Conservation (phyloP, 2,888 invertebrate genomes). For the Eumerus sabulonum region DNA sequence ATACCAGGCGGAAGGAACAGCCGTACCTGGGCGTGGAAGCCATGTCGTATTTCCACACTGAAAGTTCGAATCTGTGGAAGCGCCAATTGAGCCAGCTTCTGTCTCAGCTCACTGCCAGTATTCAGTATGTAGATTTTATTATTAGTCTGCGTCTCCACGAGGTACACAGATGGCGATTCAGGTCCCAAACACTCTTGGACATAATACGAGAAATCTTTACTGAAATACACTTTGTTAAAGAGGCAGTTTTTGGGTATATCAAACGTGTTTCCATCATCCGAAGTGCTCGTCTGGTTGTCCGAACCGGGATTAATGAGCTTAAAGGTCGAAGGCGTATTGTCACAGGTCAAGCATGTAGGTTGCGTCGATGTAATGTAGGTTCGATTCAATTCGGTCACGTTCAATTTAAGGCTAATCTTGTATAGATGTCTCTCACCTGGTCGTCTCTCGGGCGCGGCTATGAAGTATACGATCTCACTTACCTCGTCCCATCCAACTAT, state of each 20-base stretch:
- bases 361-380: constrained; percentile 78
- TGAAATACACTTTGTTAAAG: constrained; percentile 85
- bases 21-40: constrained; percentile 86
- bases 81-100: constrained; percentile 84
- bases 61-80: constrained; percentile 87
- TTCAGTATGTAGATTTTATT: constrained; percentile 83
- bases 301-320: constrained; percentile 71
- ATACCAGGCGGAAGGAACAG: constrained; percentile 90
- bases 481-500: constrained; percentile 88
- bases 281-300: constrained; percentile 63
- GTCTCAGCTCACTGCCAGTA: constrained; percentile 83
- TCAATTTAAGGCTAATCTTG: constrained; percentile 82
- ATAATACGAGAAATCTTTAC: constrained; percentile 82
- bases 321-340: constrained; percentile 76
- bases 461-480: constrained; percentile 87
- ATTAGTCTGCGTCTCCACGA: constrained; percentile 83
- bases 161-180: constrained; percentile 84
- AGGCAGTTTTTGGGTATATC: constrained; percentile 81
- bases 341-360: constrained; percentile 78
- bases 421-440: constrained; percentile 91
- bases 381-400: constrained; percentile 78
- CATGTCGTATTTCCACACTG: constrained; percentile 83
- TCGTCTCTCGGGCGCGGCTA: constrained; percentile 87
- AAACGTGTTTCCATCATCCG: constrained; percentile 72
- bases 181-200: constrained; percentile 90